Evolutionary conservation across 1,140 invertebrate species (phyloP).

Genomic region (Brachionus angularis): DNA sequence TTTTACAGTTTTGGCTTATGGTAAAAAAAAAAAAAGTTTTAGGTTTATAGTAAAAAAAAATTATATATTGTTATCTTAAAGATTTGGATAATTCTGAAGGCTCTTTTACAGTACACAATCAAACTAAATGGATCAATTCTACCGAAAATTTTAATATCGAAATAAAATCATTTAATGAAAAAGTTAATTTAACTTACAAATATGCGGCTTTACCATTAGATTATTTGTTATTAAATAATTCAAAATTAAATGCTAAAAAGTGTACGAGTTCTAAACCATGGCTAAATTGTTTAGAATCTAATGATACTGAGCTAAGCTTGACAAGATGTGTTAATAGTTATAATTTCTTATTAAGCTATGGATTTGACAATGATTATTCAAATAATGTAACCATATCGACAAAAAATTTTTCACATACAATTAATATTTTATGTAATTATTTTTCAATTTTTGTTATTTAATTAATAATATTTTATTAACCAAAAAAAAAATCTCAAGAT

Average conservation of each 20-base stretch:
- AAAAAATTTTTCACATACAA: slow-evolving; percentile 1
- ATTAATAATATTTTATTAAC: background rate
- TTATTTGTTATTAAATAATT: slow-evolving; percentile 4
- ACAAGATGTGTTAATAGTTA: background rate
- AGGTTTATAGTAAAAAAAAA: too few relatives aligned
- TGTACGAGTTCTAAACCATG: background rate
- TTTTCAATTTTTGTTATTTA: background rate
- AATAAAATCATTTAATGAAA: background rate
- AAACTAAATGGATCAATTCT: slow-evolving; percentile 1
- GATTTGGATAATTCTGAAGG: slow-evolving; percentile 3
- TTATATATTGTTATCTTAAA: too few relatives aligned
- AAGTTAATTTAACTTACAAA: background rate
- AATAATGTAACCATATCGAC: background rate
- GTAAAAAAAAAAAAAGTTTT: too few relatives aligned
- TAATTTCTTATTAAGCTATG: background rate
- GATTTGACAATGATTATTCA: slow-evolving; percentile 5
- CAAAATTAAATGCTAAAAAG: background rate
- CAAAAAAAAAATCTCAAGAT: slow-evolving; percentile 6
- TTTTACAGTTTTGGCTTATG: slow-evolving; percentile 3
- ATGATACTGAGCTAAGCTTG: background rate
- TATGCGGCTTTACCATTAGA: slow-evolving; percentile 29
- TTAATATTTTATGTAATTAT: background rate
- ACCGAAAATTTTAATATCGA: background rate
- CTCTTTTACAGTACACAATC: background rate
- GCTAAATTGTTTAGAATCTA: background rate